phyloP scores from a whole-genome alignment of 2,797 vertebrate species.

The Astyanax mexicanus region DNA sequence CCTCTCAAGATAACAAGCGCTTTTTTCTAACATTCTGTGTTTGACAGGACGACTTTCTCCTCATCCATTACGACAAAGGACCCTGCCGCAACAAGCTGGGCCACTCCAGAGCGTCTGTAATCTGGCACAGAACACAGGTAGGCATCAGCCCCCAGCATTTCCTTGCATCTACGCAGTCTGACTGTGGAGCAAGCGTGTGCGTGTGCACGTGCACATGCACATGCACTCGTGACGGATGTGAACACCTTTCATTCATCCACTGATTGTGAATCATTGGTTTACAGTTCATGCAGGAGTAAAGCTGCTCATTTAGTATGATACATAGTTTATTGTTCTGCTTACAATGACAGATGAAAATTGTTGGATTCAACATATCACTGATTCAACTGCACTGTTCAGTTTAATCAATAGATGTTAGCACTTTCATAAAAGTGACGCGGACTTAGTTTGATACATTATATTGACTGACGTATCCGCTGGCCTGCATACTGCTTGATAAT shows the following conservation, averaged over 20 bases:
- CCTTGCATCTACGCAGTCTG: slow-evolving; percentile 44
- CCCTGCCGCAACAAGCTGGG: slow-evolving; percentile 98
- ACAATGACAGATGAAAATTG: no score
- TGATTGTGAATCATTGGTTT: not conserved
- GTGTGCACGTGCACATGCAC: slow-evolving; percentile 59
- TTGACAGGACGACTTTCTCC: slow-evolving; percentile 94
- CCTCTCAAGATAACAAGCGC: slow-evolving; percentile 29
- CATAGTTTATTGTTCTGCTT: no score
- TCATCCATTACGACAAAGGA: slow-evolving; percentile 99
- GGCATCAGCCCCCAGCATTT: slow-evolving; percentile 46
- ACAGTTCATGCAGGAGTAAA: not conserved
- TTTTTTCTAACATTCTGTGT: slow-evolving; percentile 41
- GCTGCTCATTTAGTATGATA: not conserved
- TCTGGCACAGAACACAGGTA: slow-evolving; percentile 99
- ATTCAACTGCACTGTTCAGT: no score
- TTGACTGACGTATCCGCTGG: no score
- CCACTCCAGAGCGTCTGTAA: slow-evolving; percentile 97
- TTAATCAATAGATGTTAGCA: no score
- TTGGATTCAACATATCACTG: no score
- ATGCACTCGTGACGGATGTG: slow-evolving; percentile 24
- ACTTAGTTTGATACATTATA: no score
- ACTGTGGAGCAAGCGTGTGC: slow-evolving; percentile 21
- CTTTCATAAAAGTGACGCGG: no score
- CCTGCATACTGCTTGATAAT: no score
- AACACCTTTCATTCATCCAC: slow-evolving; percentile 5